phyloP scores from a whole-genome alignment of 2,888 invertebrate genomes.

The Tenthredo amoena region DNA sequence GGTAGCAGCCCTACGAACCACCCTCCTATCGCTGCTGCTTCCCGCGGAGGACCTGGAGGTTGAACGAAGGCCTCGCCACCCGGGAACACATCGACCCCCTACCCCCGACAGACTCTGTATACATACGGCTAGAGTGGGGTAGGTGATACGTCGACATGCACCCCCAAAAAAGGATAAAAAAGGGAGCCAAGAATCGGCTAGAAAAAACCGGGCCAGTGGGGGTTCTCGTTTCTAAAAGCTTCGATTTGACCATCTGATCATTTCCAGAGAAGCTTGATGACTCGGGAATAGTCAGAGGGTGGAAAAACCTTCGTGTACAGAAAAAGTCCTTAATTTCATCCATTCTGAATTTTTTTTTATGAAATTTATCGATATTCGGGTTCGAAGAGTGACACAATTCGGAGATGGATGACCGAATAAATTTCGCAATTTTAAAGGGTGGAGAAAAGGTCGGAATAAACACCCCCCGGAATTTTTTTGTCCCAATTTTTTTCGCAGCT shows the following conservation, averaged over 20 bases:
- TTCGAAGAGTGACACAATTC: neutral
- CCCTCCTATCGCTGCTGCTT: slow-evolving; percentile 35
- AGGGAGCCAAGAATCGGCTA: neutral
- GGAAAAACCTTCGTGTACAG: neutral
- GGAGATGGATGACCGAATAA: neutral
- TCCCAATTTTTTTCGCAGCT: neutral
- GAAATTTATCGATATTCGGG: neutral
- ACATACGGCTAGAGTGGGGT: neutral
- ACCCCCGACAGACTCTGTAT: slow-evolving; percentile 28
- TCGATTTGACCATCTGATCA: neutral
- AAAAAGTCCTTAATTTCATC: neutral
- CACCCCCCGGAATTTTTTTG: neutral
- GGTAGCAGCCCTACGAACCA: slow-evolving; percentile 37
- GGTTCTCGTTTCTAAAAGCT: neutral
- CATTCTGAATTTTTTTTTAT: neutral
- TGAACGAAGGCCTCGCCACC: slow-evolving; percentile 44
- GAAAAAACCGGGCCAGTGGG: neutral
- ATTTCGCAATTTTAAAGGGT: neutral
- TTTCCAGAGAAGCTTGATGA: neutral
- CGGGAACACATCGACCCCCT: slow-evolving; percentile 50
- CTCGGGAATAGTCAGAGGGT: neutral
- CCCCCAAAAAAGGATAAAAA: neutral
- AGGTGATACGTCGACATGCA: neutral
- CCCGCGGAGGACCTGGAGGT: slow-evolving; percentile 41
- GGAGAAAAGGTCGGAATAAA: neutral